Evolutionary conservation across 1,140 invertebrate species (phyloP), one percentile per base, ranked within the genome.

Genomic region (Drosophila rhopaloa): DNA sequence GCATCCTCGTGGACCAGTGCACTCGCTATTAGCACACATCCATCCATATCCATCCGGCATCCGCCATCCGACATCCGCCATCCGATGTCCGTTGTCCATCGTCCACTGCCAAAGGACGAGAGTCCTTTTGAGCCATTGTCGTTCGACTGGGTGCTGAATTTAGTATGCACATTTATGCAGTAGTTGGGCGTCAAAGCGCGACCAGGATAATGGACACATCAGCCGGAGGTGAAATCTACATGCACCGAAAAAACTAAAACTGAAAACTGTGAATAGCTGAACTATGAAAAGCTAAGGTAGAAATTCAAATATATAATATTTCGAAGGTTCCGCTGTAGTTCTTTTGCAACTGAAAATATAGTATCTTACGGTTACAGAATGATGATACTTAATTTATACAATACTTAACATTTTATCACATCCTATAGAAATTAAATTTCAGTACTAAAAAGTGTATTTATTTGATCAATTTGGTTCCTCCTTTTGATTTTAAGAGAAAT

Each of bases 101-200:
- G 11, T 38, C 11, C 53, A 10, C 54, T 11, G 27, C 27, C 44
- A 48, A 16, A 38, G 62, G 63, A 50, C 58, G 43, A 65, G 16
- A 32, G 40, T 29, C 29, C 56, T 61, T 44, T 44, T 37, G 41
- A 27, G n/a, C 61, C 63, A 67, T 61, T 67, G 63, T 63, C 60
- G 47, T 47, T 50, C 7, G n/a, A 3, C 38, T 35, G 50, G 8
- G 16, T 13, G 27, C 65, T 37, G 71, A 50, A 62, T 61, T 55
- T 51, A 56, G 59, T 72, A 50, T 57, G 27, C 71, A 41, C 67
- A 43, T 61, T 72, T 37, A 55, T 61, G 51, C 50, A 46, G 50
- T 68, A 54, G 35, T 51, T 72, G 46, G 35, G 60, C 60, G 48
- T 48, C 62, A 57, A 68, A 57, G 51, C 55, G 55, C 60, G 37